Conservation (phyloP, 2,797 vertebrate genomes). For the Pantherophis vulpinus region DNA sequence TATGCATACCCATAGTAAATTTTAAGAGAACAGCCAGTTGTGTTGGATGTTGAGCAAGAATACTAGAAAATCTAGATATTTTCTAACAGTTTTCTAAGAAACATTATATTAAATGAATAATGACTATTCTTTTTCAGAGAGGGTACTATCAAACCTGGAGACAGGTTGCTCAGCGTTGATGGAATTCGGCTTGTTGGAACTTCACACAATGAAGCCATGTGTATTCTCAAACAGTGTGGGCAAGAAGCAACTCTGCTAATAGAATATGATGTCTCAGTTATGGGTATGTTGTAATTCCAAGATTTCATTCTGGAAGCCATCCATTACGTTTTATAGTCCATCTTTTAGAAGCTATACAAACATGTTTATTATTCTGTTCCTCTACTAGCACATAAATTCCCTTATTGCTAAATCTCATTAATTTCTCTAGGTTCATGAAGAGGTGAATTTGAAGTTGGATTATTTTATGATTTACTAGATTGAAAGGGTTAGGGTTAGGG, state of each 20-base stretch:
- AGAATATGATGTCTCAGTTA: constrained; percentile 95
- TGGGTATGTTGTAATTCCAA: constrained; percentile 80
- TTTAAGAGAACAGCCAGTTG: constrained; percentile 56
- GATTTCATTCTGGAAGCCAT: constrained; percentile 1
- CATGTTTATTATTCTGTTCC: constrained; percentile 30
- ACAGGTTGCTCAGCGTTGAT: constrained; percentile 92
- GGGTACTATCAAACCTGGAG: constrained; percentile 91
- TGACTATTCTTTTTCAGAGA: constrained; percentile 78
- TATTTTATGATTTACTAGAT: constrained; percentile 49
- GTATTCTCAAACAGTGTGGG: constrained; percentile 95
- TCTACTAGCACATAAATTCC: constrained; percentile 31
- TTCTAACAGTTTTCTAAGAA: constrained; percentile 27
- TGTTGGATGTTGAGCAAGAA: constrained; percentile 30
- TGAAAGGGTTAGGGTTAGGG: constrained; percentile 18
- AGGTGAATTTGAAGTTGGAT: constrained; percentile 59
- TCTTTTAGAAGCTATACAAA: constrained; percentile 48
- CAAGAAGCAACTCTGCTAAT: constrained; percentile 94
- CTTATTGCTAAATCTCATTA: constrained; percentile 48
- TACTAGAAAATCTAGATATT: constrained; percentile 34
- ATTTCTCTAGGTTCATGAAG: constrained; percentile 61
- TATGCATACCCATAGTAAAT: constrained; percentile 28
- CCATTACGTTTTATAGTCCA: constrained; percentile 25
- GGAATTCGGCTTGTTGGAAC: constrained; percentile 94
- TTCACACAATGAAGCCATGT: constrained; percentile 91
- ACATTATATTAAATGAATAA: constrained; percentile 55